A percentile compares a stretch with the other conserved stretches of the same genome.
These are phyloP conservation scores for Eupelmus urozonus DNA, from an alignment of 2,888 invertebrate genomes.

Conservation along the genomic window DNA sequence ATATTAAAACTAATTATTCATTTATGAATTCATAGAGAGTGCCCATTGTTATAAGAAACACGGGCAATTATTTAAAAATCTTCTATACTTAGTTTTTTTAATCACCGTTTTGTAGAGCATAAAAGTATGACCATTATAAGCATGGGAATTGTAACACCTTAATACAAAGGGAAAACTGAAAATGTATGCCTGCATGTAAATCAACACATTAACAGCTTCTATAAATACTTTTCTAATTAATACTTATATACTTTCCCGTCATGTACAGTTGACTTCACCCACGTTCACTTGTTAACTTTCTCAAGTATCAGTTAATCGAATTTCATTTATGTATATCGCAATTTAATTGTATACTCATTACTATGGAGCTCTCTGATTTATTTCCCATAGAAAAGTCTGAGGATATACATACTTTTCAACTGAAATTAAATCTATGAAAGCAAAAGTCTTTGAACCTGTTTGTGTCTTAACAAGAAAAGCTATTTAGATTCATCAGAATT, in stretches of 20 bases:
- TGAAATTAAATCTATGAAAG: slow-evolving; percentile 5
- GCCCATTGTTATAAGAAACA: no score
- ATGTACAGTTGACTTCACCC: neutral
- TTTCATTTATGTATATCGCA: no score
- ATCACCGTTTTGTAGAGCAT: slow-evolving; percentile 5
- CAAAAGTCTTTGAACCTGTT: no score
- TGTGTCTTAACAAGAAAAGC: no score
- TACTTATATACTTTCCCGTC: slow-evolving; percentile 19
- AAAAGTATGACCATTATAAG: neutral
- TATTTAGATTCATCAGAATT: no score
- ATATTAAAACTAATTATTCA: no score
- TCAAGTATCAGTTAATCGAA: neutral
- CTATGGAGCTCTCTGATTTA: no score
- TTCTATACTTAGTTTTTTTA: slow-evolving; percentile 8
- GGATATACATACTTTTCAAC: neutral
- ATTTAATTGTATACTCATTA: no score
- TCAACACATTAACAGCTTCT: neutral
- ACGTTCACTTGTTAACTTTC: slow-evolving; percentile 24
- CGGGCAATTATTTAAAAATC: neutral
- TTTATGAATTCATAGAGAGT: no score
- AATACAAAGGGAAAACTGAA: slow-evolving; percentile 1
- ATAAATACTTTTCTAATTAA: slow-evolving; percentile 24
- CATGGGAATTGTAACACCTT: slow-evolving; percentile 22
- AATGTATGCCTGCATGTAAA: neutral
- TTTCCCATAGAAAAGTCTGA: no score